These are phyloP conservation scores for Phortica okadai DNA, from an alignment of 2,888 invertebrate genomes.

Conservation along the genomic window DNA sequence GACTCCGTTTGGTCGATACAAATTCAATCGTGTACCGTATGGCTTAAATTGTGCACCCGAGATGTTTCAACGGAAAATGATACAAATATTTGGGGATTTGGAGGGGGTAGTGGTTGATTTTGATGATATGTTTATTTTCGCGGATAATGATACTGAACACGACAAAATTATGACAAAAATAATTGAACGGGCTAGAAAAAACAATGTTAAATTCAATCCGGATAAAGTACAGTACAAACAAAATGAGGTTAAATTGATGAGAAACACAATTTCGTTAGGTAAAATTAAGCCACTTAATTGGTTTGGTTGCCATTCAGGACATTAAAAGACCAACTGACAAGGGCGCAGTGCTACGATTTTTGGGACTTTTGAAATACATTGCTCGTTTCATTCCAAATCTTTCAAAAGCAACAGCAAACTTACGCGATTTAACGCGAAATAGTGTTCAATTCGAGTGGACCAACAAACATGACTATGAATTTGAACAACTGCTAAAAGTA, in stretches of 20 bases:
- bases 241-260: too few species aligned
- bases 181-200: constrained; percentile 31
- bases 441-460: constrained; percentile 44
- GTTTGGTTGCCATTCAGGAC: constrained; percentile 42
- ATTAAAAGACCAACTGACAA: constrained; percentile 39
- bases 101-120: constrained; percentile 67
- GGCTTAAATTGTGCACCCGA: too few species aligned
- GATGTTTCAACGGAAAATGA: constrained; percentile 65
- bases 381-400: too few species aligned
- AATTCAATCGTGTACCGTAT: constrained; percentile 58
- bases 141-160: constrained; percentile 52
- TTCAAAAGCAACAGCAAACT: constrained; percentile 37
- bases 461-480: constrained; percentile 41
- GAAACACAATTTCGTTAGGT: too few species aligned
- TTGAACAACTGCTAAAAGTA: constrained; percentile 36
- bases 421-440: constrained; percentile 43
- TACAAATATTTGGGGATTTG: constrained; percentile 63
- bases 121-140: constrained; percentile 69
- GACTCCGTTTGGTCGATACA: constrained; percentile 52
- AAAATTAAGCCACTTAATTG: constrained; percentile 38
- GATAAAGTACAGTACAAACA: too few species aligned
- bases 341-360: constrained; percentile 40
- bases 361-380: too few species aligned
- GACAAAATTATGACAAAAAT: constrained; percentile 36
- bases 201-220: too few species aligned